Base-by-base conservation (phyloP, 2,113 vertebrate genomes). In the Gallinago media region DNA sequence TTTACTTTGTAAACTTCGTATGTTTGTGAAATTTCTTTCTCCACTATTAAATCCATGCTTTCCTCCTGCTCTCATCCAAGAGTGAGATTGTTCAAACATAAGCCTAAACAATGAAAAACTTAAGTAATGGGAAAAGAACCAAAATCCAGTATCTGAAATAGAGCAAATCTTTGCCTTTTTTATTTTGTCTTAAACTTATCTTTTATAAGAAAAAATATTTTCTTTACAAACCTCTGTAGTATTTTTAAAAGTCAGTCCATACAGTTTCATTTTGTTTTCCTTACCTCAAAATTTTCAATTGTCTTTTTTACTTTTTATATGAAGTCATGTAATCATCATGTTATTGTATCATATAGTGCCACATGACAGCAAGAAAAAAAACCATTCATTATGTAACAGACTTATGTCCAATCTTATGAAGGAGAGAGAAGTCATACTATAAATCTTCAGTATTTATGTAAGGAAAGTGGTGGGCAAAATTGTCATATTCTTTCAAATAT, bases 21-120 rank as follows among this genome's bases (percentile, higher is more conserved):
- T 87, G 27, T 78, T 91, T 92, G 90, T 89, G 70, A 77, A 78
- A 91, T 81, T 81, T 85, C 79, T 79, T 89, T 68, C 80, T 91
- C 74, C 87, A 50, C 3, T 85, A 96, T 77, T 74, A 96, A 92
- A 91, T 59, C 31, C 19, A 75, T 68, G 47, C 44, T n/a, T 67
- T 81, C 27, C 73, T 77, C 25, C 11, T 72, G 56, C 44, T 40
- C 27, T 63, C 55, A 61, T 31, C 29, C 19, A 73, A 86, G 89
- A 94, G 73, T 77, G 47, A 86, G n/a, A 62, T 36, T 81, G 76
- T 63, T 85, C 76, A 92, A 92, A 96, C 84, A 42, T 71, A 58
- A 89, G 46, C 7, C n/a, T 72, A 91, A 74, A 82, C 52, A 66
- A 86, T 56, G 18, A 95, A 92, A 94, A 92, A n/a, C 15, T 55